These are phyloP conservation scores for Apocheima hispidaria DNA, from an alignment of 2,888 invertebrate species.

Conservation along the genomic window DNA sequence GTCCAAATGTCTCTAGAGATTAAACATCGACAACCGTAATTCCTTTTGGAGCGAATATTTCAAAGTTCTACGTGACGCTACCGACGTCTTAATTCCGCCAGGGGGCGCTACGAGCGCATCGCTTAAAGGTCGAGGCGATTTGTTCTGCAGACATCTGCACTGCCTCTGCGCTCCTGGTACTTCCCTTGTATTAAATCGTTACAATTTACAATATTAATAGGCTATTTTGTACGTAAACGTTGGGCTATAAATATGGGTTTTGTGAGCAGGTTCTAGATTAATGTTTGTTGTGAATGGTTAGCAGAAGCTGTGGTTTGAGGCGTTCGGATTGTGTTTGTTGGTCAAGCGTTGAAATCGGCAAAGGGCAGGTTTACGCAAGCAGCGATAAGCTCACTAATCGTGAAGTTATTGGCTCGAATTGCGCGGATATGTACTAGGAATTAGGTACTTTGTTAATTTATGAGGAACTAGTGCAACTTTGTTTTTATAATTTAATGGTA, in stretches of 20 bases:
- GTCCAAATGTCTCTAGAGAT: conserved; percentile 16
- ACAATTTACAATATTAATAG: conserved; percentile 79
- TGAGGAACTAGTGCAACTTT: background rate
- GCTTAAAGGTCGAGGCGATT: conserved; percentile 60
- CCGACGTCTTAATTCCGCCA: conserved; percentile 42
- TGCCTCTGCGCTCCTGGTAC: conserved; percentile 58
- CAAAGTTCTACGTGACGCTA: conserved; percentile 32
- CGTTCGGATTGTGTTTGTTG: conserved; percentile 43
- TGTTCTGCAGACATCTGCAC: conserved; percentile 58
- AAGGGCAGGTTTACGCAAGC: conserved; percentile 43
- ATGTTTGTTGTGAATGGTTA: conserved; percentile 58
- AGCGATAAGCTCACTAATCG: conserved; percentile 32
- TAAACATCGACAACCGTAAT: conserved; percentile 12
- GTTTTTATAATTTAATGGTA: background rate
- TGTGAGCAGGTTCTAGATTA: conserved; percentile 50
- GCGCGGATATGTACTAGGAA: conserved; percentile 18
- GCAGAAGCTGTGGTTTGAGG: conserved; percentile 44
- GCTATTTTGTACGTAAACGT: conserved; percentile 71
- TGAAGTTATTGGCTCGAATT: conserved; percentile 24
- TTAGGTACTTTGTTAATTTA: background rate
- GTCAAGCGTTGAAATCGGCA: conserved; percentile 37
- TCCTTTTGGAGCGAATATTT: conserved; percentile 26
- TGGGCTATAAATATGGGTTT: conserved; percentile 67
- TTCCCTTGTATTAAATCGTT: conserved; percentile 67
- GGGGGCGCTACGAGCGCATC: conserved; percentile 46